phyloP scores from a whole-genome alignment of 2,888 invertebrate species.

The Elmis aenea region DNA sequence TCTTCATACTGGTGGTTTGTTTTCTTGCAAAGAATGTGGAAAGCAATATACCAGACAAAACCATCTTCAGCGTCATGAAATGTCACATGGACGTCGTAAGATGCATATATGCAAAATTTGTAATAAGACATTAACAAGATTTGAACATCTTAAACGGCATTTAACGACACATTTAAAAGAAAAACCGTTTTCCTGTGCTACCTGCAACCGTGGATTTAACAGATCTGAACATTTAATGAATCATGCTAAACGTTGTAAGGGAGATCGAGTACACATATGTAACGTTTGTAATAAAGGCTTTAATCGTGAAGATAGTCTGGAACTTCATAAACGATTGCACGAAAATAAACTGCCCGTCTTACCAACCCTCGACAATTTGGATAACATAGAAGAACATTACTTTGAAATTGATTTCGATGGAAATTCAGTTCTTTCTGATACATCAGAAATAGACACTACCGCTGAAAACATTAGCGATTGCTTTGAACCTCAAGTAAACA shows the following conservation, averaged over 20 bases:
- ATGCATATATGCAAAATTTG: slow-evolving; percentile 45
- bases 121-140: slow-evolving; percentile 42
- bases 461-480: slow-evolving; percentile 27
- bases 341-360: slow-evolving; percentile 37
- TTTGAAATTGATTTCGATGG: slow-evolving; percentile 36
- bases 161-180: slow-evolving; percentile 44
- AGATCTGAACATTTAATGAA: slow-evolving; percentile 42
- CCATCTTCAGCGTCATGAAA: slow-evolving; percentile 43
- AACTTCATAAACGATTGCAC: slow-evolving; percentile 42
- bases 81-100: slow-evolving; percentile 39
- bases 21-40: slow-evolving; percentile 43
- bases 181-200: slow-evolving; percentile 42
- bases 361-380: slow-evolving; percentile 43
- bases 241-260: slow-evolving; percentile 43
- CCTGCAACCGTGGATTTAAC: slow-evolving; percentile 45
- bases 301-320: slow-evolving; percentile 43
- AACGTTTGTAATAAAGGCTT: slow-evolving; percentile 48
- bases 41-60: slow-evolving; percentile 42
- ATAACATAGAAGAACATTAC: slow-evolving; percentile 45
- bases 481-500: slow-evolving; percentile 39
- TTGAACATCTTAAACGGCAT: slow-evolving; percentile 44
- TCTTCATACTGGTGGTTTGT: slow-evolving; percentile 39
- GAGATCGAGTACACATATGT: slow-evolving; percentile 46
- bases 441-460: slow-evolving; percentile 25
- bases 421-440: slow-evolving; percentile 24